Conservation (phyloP, 2,888 invertebrate genomes). For the Nebria salina region DNA sequence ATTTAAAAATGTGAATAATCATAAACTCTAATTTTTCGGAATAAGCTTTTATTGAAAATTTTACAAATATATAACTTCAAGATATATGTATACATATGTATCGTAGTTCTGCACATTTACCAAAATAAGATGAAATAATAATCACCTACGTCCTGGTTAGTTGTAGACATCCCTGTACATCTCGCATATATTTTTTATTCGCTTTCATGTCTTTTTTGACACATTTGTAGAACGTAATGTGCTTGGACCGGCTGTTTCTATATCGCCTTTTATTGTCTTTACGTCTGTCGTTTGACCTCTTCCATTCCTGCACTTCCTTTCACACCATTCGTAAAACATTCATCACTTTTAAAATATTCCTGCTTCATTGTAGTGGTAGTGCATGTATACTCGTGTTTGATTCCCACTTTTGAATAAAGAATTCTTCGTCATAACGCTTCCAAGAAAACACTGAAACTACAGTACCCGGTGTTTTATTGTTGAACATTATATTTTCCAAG, state of each 20-base stretch:
- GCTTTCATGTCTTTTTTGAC: slow-evolving; percentile 32
- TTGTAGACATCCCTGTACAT: not conserved
- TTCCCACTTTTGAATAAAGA: slow-evolving; percentile 6
- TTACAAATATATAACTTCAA: not conserved
- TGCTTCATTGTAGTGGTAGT: not conserved
- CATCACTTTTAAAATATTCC: slow-evolving; percentile 27
- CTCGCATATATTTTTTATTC: slow-evolving; percentile 22
- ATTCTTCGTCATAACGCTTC: not conserved
- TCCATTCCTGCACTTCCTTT: slow-evolving; percentile 20
- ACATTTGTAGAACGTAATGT: slow-evolving; percentile 37
- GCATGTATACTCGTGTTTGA: not conserved
- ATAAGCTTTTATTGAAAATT: not conserved
- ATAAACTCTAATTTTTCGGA: not conserved
- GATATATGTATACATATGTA: not conserved
- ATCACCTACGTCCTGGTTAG: not conserved
- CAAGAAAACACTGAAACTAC: not conserved
- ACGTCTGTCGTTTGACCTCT: slow-evolving; percentile 34
- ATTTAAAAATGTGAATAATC: not conserved
- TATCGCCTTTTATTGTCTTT: slow-evolving; percentile 35
- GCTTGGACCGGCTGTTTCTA: slow-evolving; percentile 13
- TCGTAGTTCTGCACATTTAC: not conserved
- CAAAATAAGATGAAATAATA: not conserved
- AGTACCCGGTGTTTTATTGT: not conserved
- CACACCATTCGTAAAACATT: slow-evolving; percentile 27
- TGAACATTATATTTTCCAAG: not conserved